A percentile compares a stretch with the other conserved stretches of the same genome.
These are phyloP conservation scores for Scaptomyza tumidula DNA, from an alignment of 2,888 invertebrate genomes.

Conservation along the genomic window DNA sequence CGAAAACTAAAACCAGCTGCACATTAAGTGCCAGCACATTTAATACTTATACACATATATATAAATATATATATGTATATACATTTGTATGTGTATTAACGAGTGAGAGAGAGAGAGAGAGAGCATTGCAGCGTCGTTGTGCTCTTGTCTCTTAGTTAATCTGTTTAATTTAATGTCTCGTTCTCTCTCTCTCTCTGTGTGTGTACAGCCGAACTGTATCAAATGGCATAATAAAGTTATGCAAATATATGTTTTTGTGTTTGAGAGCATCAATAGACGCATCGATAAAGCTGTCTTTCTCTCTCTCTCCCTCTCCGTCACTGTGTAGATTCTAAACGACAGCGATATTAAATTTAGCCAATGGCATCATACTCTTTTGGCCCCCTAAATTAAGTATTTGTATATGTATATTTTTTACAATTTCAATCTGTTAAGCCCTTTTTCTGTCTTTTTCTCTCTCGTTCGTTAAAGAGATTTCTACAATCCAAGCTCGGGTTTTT, in stretches of 20 bases:
- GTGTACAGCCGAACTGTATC: constrained; percentile 16
- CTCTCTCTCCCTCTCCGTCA: neutral
- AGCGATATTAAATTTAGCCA: constrained; percentile 2
- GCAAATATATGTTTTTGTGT: constrained; percentile 41
- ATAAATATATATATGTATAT: too few relatives aligned
- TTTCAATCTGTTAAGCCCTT: neutral
- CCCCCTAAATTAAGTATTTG: neutral
- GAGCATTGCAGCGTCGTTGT: constrained; percentile 25
- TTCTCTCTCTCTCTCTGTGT: neutral
- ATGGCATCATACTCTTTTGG: neutral
- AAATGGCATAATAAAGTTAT: constrained; percentile 36
- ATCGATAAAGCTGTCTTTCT: constrained; percentile 5
- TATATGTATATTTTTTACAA: neutral
- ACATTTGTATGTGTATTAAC: neutral
- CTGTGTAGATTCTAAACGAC: neutral
- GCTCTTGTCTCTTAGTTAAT: neutral
- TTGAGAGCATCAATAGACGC: constrained; percentile 22
- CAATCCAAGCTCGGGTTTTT: neutral
- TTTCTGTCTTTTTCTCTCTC: neutral
- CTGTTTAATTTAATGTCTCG: constrained; percentile 5
- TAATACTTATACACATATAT: neutral
- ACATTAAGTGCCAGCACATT: constrained; percentile 17
- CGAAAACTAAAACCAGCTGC: constrained; percentile 3
- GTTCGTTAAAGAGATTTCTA: constrained; percentile 13
- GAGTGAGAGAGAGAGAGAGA: neutral